Percentiles rank a stretch among this genome's conserved stretches.
Conservation (phyloP, 2,797 vertebrate species). For the Notolabrus celidotus region DNA sequence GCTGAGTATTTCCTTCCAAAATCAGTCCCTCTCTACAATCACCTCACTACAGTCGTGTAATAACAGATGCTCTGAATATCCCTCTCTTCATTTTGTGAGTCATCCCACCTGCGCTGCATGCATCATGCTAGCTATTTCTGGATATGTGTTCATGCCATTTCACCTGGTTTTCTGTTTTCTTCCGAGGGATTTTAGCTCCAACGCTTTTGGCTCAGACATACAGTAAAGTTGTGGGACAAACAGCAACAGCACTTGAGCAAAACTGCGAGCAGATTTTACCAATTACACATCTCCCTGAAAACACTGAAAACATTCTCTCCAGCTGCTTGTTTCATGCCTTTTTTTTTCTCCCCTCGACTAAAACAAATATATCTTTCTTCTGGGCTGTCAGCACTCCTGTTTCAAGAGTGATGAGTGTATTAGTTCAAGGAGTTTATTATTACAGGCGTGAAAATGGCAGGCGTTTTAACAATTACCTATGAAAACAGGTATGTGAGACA, state of each 20-base stretch:
- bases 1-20: slow-evolving; percentile 1
- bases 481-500: slow-evolving; percentile 80
- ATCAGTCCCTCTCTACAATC: not conserved
- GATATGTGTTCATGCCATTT: slow-evolving; percentile 59
- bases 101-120: slow-evolving; percentile 72
- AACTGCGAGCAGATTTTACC: slow-evolving; percentile 55
- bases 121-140: slow-evolving; percentile 75
- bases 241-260: slow-evolving; percentile 18
- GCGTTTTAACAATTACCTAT: slow-evolving; percentile 83
- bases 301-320: slow-evolving; percentile 61
- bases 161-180: slow-evolving; percentile 55
- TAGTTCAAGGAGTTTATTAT: slow-evolving; percentile 83
- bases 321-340: slow-evolving; percentile 42
- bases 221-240: slow-evolving; percentile 34
- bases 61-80: slow-evolving; percentile 56
- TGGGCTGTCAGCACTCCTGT: slow-evolving; percentile 67
- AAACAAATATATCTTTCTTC: slow-evolving; percentile 77
- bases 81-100: slow-evolving; percentile 68
- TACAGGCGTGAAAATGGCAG: slow-evolving; percentile 81
- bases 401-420: slow-evolving; percentile 81
- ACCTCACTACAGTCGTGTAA: slow-evolving; percentile 37
- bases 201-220: slow-evolving; percentile 46
- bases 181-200: slow-evolving; percentile 44
- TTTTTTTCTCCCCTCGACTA: slow-evolving; percentile 24
- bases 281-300: slow-evolving; percentile 61